phyloP scores from a whole-genome alignment of 1,140 invertebrate genomes.

The Glossosoma conforme region DNA sequence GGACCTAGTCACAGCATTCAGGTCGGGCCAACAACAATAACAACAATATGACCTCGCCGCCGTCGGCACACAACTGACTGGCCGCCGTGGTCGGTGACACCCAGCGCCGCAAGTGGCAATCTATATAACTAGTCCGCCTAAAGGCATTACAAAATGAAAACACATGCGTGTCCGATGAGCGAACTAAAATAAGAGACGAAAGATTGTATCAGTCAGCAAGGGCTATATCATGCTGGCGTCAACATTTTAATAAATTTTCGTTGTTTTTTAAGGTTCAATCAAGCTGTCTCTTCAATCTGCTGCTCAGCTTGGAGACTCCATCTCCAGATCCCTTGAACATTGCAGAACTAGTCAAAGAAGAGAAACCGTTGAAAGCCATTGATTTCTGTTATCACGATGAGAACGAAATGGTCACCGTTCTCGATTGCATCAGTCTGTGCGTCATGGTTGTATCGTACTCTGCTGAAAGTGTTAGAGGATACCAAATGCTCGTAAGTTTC shows the following conservation, averaged over 20 bases:
- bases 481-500: constrained; percentile 88
- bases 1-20: too few species aligned
- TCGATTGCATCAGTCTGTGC: constrained; percentile 91
- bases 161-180: too few species aligned
- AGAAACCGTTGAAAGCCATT: constrained; percentile 93
- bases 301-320: constrained; percentile 87
- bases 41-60: too few species aligned
- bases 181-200: too few species aligned
- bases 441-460: constrained; percentile 98
- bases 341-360: constrained; percentile 90
- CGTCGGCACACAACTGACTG: too few species aligned
- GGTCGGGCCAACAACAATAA: too few species aligned
- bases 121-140: too few species aligned
- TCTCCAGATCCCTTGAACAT: constrained; percentile 93
- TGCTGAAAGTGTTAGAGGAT: constrained; percentile 88
- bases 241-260: constrained; percentile 22
- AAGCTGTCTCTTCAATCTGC: constrained; percentile 83
- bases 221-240: too few species aligned
- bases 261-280: constrained; percentile 70
- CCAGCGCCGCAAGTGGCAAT: too few species aligned
- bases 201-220: too few species aligned
- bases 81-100: too few species aligned
- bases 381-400: constrained; percentile 97
- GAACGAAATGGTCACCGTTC: constrained; percentile 87
- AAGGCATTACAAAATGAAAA: too few species aligned